phyloP scores from a whole-genome alignment of 1,140 invertebrate genomes.

The Drosophila aff. region DNA sequence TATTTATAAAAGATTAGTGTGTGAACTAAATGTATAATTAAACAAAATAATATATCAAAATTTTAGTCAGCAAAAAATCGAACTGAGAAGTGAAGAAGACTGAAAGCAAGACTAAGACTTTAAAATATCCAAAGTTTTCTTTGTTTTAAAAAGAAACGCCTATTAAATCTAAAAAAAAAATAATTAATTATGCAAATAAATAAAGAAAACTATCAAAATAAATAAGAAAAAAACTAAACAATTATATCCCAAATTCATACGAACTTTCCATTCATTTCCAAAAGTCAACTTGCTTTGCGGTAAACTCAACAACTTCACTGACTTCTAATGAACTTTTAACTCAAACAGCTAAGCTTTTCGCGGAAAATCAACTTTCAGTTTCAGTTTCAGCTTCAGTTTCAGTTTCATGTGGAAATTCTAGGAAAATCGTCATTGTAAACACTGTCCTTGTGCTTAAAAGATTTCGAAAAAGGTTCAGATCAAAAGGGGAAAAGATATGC shows the following conservation, averaged over 20 bases:
- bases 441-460: slow-evolving; percentile 15
- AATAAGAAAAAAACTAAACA: neutral
- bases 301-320: neutral
- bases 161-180: neutral
- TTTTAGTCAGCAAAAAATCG: neutral
- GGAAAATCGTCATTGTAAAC: slow-evolving; percentile 1
- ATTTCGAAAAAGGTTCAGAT: slow-evolving; percentile 7
- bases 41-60: neutral
- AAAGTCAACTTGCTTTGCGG: neutral
- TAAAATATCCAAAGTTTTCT: neutral
- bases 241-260: neutral
- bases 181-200: neutral
- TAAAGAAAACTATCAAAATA: neutral
- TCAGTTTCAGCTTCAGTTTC: neutral
- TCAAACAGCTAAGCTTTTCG: neutral
- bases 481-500: neutral
- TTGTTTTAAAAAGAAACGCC: neutral
- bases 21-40: neutral
- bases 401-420: neutral
- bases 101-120: neutral
- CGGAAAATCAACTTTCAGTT: neutral
- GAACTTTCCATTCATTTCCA: neutral
- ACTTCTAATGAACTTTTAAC: neutral
- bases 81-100: neutral
- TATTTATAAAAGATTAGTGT: neutral